A percentile compares a stretch with the other conserved stretches of the same genome.
phyloP scores from a whole-genome alignment of 2,113 vertebrate species.

The Gila orcuttii region DNA sequence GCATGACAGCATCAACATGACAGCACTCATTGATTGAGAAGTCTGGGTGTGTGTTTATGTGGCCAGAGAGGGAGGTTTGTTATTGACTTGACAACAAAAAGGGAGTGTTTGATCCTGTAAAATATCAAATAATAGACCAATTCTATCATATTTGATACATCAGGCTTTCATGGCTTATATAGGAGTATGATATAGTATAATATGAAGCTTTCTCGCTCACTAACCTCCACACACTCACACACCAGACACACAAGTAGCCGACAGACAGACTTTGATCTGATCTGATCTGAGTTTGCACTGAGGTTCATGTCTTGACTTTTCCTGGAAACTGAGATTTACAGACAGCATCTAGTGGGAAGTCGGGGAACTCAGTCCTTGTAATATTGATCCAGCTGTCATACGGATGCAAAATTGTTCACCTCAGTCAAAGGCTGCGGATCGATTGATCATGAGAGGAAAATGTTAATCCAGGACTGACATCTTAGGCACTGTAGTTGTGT shows the following conservation, averaged over 20 bases:
- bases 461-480: conserved; percentile 1
- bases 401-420: not conserved
- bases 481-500: not conserved
- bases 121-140: no score
- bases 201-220: no score
- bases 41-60: not conserved
- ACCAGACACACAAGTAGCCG: no score
- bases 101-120: not conserved
- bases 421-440: not conserved
- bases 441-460: conserved; percentile 13
- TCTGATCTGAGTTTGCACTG: not conserved
- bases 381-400: conserved; percentile 24
- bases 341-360: not conserved
- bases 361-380: not conserved
- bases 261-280: not conserved
- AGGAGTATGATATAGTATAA: no score
- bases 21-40: conserved; percentile 22
- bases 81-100: not conserved
- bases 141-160: no score
- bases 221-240: no score
- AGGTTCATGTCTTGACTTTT: not conserved
- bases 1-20: conserved; percentile 6
- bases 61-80: not conserved
- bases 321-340: not conserved
- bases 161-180: no score